Evolutionary conservation across 2,888 invertebrate species (phyloP).

Genomic region (Orthonevra nobilis): DNA sequence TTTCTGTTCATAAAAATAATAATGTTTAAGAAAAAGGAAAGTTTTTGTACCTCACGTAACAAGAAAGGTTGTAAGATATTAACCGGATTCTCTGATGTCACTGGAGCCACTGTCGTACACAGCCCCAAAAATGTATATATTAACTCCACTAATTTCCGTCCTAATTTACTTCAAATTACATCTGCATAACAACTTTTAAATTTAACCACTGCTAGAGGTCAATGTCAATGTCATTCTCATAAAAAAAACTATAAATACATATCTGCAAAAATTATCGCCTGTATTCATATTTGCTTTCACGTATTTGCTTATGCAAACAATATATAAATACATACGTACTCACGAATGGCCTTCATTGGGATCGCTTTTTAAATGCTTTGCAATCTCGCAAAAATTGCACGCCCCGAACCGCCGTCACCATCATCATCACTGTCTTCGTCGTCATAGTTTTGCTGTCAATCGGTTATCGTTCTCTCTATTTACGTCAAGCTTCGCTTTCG

Average conservation of each 20-base stretch:
- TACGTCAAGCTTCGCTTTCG: slow-evolving; percentile 26
- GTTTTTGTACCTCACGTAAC: too few species aligned
- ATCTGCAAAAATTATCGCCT: background rate
- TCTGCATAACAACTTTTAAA: background rate
- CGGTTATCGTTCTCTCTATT: slow-evolving; percentile 17
- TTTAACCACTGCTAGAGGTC: too few species aligned
- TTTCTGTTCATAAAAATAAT: too few species aligned
- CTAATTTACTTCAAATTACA: too few species aligned
- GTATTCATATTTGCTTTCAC: slow-evolving; percentile 17
- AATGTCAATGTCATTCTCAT: slow-evolving; percentile 27
- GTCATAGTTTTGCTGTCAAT: background rate
- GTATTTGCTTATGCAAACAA: slow-evolving; percentile 40
- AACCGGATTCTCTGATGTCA: too few species aligned
- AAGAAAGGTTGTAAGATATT: too few species aligned
- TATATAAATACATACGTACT: background rate
- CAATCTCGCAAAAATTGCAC: slow-evolving; percentile 20
- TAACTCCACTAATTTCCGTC: too few species aligned
- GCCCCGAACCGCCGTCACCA: background rate
- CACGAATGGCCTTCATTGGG: slow-evolving; percentile 22
- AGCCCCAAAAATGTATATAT: too few species aligned
- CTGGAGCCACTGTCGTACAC: too few species aligned
- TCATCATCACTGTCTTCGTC: too few species aligned
- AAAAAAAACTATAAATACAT: slow-evolving; percentile 7
- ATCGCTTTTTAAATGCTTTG: slow-evolving; percentile 5
- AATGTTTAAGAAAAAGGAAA: too few species aligned